These are phyloP conservation scores for Trissoscelio sp. DNA, from an alignment of 2,888 invertebrate species.

Conservation along the genomic window DNA sequence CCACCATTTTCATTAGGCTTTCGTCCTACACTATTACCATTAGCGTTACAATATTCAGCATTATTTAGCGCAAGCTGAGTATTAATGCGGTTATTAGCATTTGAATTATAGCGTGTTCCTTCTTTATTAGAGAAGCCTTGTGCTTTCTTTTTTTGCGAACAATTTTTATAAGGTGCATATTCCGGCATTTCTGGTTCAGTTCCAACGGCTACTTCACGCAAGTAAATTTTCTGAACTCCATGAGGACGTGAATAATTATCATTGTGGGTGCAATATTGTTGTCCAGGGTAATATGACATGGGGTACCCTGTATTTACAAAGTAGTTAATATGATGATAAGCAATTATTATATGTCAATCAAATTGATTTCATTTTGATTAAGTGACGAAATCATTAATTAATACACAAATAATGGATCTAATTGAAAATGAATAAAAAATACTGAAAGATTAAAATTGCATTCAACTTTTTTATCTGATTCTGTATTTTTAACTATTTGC, in stretches of 20 bases:
- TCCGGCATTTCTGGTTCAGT: slow-evolving; percentile 76
- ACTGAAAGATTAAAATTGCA: too few relatives aligned
- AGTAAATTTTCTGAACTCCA: slow-evolving; percentile 80
- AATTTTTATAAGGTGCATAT: slow-evolving; percentile 58
- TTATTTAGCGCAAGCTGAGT: slow-evolving; percentile 56
- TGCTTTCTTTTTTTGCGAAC: slow-evolving; percentile 74
- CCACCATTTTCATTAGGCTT: slow-evolving; percentile 19
- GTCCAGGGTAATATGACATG: slow-evolving; percentile 44
- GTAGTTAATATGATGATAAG: too few relatives aligned
- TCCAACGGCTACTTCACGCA: slow-evolving; percentile 80
- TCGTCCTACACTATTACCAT: slow-evolving; percentile 44
- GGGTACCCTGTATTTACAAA: slow-evolving; percentile 33
- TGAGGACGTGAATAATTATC: slow-evolving; percentile 60
- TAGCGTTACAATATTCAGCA: slow-evolving; percentile 27
- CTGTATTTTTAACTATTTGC: too few relatives aligned
- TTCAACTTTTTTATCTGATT: too few relatives aligned
- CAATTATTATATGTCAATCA: too few relatives aligned
- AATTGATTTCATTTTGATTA: too few relatives aligned
- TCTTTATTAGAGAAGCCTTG: slow-evolving; percentile 70
- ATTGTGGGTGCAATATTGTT: slow-evolving; percentile 44
- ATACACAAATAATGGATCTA: too few relatives aligned
- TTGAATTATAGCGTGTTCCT: slow-evolving; percentile 10
- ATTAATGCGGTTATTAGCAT: slow-evolving; percentile 58
- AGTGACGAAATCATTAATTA: too few relatives aligned
- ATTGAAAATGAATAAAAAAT: too few relatives aligned